Conservation (phyloP, 2,113 vertebrate species). For the Morone chrysops region DNA sequence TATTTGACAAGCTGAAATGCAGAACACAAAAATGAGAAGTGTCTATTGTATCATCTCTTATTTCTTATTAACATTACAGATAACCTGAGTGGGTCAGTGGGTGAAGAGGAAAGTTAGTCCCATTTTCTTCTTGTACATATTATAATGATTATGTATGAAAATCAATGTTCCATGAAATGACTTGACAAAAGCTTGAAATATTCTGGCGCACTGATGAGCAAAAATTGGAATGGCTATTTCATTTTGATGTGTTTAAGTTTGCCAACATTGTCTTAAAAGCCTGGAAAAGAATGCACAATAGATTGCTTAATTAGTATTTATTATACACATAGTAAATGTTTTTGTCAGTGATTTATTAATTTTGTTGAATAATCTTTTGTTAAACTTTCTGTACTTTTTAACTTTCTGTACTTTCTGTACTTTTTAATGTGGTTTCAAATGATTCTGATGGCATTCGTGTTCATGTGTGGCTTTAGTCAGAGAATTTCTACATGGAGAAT, state of each 20-base stretch:
- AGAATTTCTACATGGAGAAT: neutral
- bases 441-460: neutral
- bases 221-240: neutral
- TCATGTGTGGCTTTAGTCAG: neutral
- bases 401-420: neutral
- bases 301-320: neutral
- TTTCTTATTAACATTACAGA: too few relatives aligned
- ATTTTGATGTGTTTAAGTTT: neutral
- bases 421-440: conserved; percentile 1
- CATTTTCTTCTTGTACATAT: neutral
- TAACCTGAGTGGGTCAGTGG: neutral
- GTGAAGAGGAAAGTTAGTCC: neutral
- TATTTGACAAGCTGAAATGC: neutral
- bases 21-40: neutral
- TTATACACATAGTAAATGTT: neutral
- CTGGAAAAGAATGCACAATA: neutral
- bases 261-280: neutral
- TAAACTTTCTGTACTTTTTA: too few relatives aligned
- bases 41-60: neutral
- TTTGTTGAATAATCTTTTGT: too few relatives aligned
- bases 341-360: neutral
- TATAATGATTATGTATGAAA: neutral
- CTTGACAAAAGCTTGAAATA: neutral
- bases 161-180: neutral
- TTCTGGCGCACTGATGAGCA: neutral